phyloP scores from a whole-genome alignment of 2,113 vertebrate genomes.

The Stigmatopora argus region DNA sequence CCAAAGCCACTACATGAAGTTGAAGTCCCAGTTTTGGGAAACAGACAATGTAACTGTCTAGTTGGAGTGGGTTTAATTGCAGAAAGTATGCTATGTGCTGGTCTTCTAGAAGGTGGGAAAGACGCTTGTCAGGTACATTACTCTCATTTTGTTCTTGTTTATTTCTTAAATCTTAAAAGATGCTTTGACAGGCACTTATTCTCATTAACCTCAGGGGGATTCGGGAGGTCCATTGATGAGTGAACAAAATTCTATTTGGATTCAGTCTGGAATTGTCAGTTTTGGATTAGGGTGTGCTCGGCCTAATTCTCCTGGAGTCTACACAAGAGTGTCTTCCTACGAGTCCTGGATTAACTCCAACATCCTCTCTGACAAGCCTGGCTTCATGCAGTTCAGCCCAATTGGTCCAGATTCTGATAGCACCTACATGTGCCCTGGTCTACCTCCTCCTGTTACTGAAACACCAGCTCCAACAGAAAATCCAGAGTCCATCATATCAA shows the following conservation, averaged over 20 bases:
- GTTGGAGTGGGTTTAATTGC: too few species aligned
- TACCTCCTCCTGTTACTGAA: conserved; percentile 7
- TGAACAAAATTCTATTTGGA: conserved; percentile 68
- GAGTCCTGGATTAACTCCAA: conserved; percentile 72
- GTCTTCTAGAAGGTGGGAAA: not conserved
- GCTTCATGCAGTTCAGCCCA: conserved; percentile 51
- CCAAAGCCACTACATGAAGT: conserved; percentile 1
- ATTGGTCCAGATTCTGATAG: conserved; percentile 41
- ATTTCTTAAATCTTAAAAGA: not conserved
- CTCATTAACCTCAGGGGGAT: conserved; percentile 68
- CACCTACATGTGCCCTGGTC: conserved; percentile 25
- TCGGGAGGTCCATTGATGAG: conserved; percentile 81
- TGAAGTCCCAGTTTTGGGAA: too few species aligned
- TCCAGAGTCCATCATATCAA: not conserved
- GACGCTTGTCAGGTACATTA: not conserved
- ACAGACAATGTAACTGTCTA: too few species aligned
- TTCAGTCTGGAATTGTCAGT: conserved; percentile 81
- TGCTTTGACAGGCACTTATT: not conserved
- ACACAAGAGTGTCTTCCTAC: conserved; percentile 75
- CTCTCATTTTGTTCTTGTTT: not conserved
- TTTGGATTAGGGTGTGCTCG: conserved; percentile 79
- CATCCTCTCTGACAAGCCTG: conserved; percentile 36
- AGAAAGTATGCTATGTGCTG: too few species aligned
- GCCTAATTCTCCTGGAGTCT: conserved; percentile 80
- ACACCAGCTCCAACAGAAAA: not conserved